These are phyloP conservation scores for Aphaenogaster ashmeadi DNA, from an alignment of 1,140 invertebrate species.

Conservation along the genomic window DNA sequence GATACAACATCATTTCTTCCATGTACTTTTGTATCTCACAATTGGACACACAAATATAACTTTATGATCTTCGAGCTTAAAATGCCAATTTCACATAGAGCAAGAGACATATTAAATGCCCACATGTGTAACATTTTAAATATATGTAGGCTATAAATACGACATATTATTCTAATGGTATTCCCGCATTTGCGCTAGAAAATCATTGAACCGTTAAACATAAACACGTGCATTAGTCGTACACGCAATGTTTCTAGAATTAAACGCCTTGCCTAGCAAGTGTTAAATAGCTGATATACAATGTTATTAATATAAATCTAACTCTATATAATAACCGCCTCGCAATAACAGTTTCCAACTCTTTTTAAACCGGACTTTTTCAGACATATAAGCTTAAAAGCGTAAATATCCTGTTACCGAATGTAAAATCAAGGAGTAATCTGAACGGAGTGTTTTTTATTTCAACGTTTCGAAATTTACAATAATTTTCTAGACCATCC, in stretches of 20 bases:
- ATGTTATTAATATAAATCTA: not conserved
- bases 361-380: not conserved
- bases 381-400: not conserved
- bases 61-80: not conserved
- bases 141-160: not conserved
- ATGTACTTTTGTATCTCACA: not conserved
- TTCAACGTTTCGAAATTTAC: not conserved
- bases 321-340: not conserved
- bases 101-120: not conserved
- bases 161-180: constrained; percentile 13
- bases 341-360: not conserved
- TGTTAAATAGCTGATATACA: not conserved
- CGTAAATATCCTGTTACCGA: not conserved
- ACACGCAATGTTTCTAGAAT: not conserved
- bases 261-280: not conserved
- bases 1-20: no score
- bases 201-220: constrained; percentile 2
- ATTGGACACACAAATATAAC: not conserved
- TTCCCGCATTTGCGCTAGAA: constrained; percentile 14
- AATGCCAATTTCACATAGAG: not conserved
- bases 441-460: not conserved
- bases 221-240: not conserved
- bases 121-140: not conserved
- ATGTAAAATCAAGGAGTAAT: not conserved
- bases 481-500: not conserved